phyloP scores from a whole-genome alignment of 2,888 invertebrate species.

The Mallateleia sp. region DNA sequence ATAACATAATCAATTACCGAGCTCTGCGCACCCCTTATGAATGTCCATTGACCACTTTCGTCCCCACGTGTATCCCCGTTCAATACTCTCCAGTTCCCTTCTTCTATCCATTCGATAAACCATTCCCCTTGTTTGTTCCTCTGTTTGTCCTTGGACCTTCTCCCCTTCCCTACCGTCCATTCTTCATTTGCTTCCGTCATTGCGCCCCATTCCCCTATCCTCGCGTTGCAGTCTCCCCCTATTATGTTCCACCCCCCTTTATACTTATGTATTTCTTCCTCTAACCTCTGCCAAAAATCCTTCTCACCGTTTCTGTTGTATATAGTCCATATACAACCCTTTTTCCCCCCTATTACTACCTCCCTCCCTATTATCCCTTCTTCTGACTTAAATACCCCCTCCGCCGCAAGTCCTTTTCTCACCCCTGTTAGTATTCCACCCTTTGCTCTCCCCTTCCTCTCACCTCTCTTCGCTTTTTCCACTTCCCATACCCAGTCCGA shows the following conservation, averaged over 20 bases:
- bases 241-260: background rate
- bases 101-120: constrained; percentile 11
- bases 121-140: background rate
- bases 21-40: constrained; percentile 6
- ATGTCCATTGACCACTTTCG: constrained; percentile 12
- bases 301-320: constrained; percentile 18
- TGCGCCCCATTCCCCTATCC: constrained; percentile 8
- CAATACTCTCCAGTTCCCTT: constrained; percentile 6
- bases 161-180: too few relatives aligned
- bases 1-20: constrained; percentile 25
- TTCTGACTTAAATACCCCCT: background rate
- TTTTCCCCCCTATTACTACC: background rate
- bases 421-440: constrained; percentile 26
- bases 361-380: background rate
- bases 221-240: constrained; percentile 21
- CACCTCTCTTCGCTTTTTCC: background rate
- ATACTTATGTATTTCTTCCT: background rate
- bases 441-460: constrained; percentile 9
- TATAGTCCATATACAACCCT: constrained; percentile 18
- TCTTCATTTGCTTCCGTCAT: constrained; percentile 1
- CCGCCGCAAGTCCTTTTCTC: background rate
- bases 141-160: constrained; percentile 10
- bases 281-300: background rate
- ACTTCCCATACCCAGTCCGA: too few relatives aligned
- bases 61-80: background rate